Conservation (phyloP, 2,888 invertebrate species). For the Aleiodes alternator region DNA sequence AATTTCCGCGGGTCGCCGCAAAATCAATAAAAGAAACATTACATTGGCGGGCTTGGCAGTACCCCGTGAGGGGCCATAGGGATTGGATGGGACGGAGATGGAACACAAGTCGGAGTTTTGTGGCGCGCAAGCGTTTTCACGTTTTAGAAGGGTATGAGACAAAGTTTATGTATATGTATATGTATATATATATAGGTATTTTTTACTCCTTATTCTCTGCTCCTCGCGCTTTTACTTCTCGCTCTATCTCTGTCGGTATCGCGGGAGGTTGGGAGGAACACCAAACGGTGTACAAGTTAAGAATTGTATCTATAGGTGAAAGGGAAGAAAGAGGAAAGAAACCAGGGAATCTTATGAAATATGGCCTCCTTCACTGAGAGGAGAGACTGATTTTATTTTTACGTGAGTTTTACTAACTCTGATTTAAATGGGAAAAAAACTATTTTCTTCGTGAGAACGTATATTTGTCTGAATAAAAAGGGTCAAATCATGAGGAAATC, state of each 20-base stretch:
- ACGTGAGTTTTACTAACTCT: background rate
- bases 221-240: slow-evolving; percentile 43
- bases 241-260: slow-evolving; percentile 37
- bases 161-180: background rate
- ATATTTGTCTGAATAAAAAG: too few species aligned
- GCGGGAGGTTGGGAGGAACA: too few species aligned
- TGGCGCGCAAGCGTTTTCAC: slow-evolving; percentile 70
- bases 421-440: background rate
- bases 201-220: slow-evolving; percentile 47
- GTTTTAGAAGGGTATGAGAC: slow-evolving; percentile 53
- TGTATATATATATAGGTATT: slow-evolving; percentile 2
- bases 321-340: slow-evolving; percentile 52
- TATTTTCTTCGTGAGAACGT: too few species aligned
- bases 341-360: slow-evolving; percentile 21
- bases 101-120: slow-evolving; percentile 63
- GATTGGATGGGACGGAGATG: slow-evolving; percentile 72
- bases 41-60: slow-evolving; percentile 71
- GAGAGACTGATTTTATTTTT: slow-evolving; percentile 5
- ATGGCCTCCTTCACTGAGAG: slow-evolving; percentile 15
- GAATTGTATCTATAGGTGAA: slow-evolving; percentile 40
- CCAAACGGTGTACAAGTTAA: slow-evolving; percentile 39
- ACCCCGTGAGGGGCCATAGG: slow-evolving; percentile 68
- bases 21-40: slow-evolving; percentile 76
- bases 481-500: too few species aligned
- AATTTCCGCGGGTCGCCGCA: slow-evolving; percentile 74